phyloP scores from a whole-genome alignment of 2,797 vertebrate genomes.

The Helarctos malayanus region DNA sequence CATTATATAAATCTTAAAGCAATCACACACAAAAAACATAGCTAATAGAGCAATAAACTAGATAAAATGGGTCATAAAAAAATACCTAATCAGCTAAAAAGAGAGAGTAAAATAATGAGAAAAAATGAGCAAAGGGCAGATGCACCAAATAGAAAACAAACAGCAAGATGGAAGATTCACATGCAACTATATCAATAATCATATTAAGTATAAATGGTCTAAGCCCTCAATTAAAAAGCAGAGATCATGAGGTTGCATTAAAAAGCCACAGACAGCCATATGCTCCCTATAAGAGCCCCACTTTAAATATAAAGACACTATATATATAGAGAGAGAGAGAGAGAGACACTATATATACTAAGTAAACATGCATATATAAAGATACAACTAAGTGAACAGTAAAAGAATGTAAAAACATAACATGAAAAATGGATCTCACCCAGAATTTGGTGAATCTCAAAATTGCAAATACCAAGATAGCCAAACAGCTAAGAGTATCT shows the following conservation, averaged over 20 bases:
- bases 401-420: background rate
- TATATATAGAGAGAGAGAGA: too few species aligned
- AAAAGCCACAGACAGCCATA: background rate
- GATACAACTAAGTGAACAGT: background rate
- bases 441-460: slow-evolving; percentile 12
- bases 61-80: background rate
- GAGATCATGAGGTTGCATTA: background rate
- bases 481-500: background rate
- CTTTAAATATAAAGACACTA: background rate
- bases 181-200: background rate
- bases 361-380: background rate
- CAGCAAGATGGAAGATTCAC: background rate
- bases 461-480: background rate
- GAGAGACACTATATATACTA: background rate
- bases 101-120: background rate
- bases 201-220: background rate
- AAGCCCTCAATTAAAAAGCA: background rate
- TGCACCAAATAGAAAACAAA: background rate
- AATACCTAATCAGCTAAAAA: background rate
- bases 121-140: background rate
- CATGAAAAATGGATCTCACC: background rate
- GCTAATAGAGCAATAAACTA: background rate
- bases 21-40: background rate
- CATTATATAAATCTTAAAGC: background rate
- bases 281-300: background rate